phyloP scores from a whole-genome alignment of 2,113 vertebrate species.

The Archilochus colubris region DNA sequence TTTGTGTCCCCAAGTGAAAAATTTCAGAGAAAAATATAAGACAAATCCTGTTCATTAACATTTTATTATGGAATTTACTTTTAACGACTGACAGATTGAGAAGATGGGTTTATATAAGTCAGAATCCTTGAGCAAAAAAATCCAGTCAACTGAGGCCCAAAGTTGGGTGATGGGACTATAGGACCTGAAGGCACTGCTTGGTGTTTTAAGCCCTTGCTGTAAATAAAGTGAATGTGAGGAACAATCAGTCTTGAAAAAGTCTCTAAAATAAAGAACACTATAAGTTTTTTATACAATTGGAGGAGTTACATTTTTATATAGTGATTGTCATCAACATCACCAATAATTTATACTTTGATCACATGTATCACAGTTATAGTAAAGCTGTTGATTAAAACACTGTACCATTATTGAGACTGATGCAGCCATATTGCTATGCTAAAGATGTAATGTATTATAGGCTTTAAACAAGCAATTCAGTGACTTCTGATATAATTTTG shows the following conservation, averaged over 20 bases:
- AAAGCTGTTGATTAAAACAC: background rate
- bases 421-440: background rate
- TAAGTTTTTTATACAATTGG: background rate
- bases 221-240: background rate
- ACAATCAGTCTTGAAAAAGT: background rate
- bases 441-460: background rate
- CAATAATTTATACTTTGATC: background rate
- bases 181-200: background rate
- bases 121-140: background rate
- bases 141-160: background rate
- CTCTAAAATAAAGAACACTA: background rate
- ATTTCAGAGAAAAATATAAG: background rate
- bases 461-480: background rate
- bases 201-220: background rate
- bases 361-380: background rate
- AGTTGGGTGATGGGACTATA: background rate
- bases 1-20: conserved; percentile 50
- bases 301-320: background rate
- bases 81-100: background rate
- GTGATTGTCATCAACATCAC: background rate
- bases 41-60: background rate
- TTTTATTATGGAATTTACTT: background rate
- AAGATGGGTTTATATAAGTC: background rate
- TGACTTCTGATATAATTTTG: background rate
- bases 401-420: background rate